Evolutionary conservation across 1,140 invertebrate species (phyloP).

Genomic region (Brachionus rubens): DNA sequence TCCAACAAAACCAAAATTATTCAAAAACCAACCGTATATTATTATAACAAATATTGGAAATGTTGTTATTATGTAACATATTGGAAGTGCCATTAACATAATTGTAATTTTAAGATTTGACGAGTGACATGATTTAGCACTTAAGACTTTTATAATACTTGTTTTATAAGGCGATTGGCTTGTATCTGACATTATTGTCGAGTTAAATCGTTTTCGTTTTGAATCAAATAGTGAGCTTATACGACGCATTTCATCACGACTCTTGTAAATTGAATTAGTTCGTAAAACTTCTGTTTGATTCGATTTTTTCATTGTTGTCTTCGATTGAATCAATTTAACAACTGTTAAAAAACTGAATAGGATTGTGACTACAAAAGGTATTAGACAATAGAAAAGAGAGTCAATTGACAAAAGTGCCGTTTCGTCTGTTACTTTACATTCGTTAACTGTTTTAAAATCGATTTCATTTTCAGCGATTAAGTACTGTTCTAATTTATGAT

Average conservation of each 20-base stretch:
- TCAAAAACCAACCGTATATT: conserved; percentile 16
- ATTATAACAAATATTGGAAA: conserved; percentile 29
- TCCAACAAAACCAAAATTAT: background rate
- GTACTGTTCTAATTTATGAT: background rate
- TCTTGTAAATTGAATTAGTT: too few relatives aligned
- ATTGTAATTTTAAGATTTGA: conserved; percentile 19
- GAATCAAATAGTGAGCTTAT: too few relatives aligned
- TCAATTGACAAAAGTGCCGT: background rate
- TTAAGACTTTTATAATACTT: background rate
- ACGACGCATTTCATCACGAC: too few relatives aligned
- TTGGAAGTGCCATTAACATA: conserved; percentile 25
- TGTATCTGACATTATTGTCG: background rate
- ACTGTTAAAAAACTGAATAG: conserved; percentile 13
- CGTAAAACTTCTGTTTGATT: conserved; percentile 23
- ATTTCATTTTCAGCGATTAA: background rate
- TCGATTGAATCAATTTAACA: background rate
- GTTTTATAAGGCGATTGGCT: background rate
- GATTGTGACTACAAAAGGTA: conserved; percentile 19
- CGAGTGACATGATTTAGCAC: background rate
- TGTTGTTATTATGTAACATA: conserved; percentile 22
- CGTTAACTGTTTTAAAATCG: background rate
- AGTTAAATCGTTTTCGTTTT: background rate
- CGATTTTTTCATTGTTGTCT: conserved; percentile 5
- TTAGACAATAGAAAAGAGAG: conserved; percentile 6
- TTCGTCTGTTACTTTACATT: background rate